Base-by-base conservation (phyloP, 2,888 invertebrate genomes). In the Drosophila colorata region DNA sequence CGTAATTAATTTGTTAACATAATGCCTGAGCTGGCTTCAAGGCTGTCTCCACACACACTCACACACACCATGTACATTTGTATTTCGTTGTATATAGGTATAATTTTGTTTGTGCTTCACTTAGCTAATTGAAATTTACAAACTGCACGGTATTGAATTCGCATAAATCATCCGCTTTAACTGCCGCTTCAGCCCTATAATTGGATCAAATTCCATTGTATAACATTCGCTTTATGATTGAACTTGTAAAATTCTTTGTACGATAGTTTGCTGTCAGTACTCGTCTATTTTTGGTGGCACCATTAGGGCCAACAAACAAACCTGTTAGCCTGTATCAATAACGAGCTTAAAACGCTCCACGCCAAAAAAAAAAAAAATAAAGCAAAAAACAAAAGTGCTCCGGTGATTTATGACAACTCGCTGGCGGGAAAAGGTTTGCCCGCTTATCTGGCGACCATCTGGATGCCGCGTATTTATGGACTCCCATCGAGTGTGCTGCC, bases 241-340 rank as follows among this genome's bases (percentile, higher is more conserved):
- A 23, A 51, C 51, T 37, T 55, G 40, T 40, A 38, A 23, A 55
- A 40, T 38, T 43, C 16, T 73, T 58, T 35, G 18, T 31, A 43
- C 28, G 41, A 63, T 41, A 49, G 49, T 71, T 70, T 43, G 14
- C 48, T 38, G 47, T 33, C 37, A 8, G 18, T 38, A 28, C 18
- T 20, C 8, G 25, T 23, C 35, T 53, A 61, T 58, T 67, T 57
- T 33, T 33, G 41, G 55, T 33, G 18, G 46, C 25, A 43, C 76
- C 73, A 80, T 80, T 82, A 80, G 63, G 20, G 48, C 41, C 61
- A 65, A 52, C 59, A 56, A 64, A 66, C 68, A 69, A 82, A 82
- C 88, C 82, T 82, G 82, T 87, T 87, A 70, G 88, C 61, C 82
- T 69, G 44, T 78, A 80, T 75, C 87, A 80, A 81, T 78, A 84